Evolutionary conservation across 2,888 invertebrate genomes (phyloP).

Genomic region (Eilema caniola): DNA sequence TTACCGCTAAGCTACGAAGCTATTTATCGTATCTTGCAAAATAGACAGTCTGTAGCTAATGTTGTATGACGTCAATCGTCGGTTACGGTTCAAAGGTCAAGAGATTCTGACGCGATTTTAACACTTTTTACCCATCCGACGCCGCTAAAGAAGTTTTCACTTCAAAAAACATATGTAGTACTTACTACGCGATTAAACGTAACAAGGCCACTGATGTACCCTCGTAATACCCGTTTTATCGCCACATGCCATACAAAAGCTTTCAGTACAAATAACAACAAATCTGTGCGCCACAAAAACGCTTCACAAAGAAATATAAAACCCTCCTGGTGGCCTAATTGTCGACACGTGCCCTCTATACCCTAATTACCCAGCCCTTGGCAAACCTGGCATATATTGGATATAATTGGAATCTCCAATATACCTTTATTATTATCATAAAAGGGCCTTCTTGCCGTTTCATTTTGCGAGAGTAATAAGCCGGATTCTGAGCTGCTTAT

Average conservation of each 20-base stretch:
- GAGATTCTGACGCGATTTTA: too few relatives aligned
- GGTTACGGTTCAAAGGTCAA: too few relatives aligned
- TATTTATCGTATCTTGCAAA: too few relatives aligned
- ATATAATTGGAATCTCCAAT: background rate
- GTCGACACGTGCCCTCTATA: slow-evolving; percentile 8
- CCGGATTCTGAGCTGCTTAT: background rate
- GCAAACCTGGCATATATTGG: slow-evolving; percentile 5
- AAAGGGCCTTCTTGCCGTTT: background rate
- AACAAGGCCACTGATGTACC: background rate
- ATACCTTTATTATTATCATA: background rate
- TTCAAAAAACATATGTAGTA: background rate
- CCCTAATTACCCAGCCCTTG: slow-evolving; percentile 9
- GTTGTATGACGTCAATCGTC: too few relatives aligned
- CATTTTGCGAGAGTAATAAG: background rate
- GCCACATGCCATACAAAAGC: background rate
- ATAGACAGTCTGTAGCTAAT: too few relatives aligned
- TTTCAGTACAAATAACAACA: slow-evolving; percentile 6
- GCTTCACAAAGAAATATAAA: slow-evolving; percentile 7
- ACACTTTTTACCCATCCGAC: too few relatives aligned
- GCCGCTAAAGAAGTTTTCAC: background rate
- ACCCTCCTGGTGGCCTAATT: slow-evolving; percentile 2
- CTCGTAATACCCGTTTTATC: background rate
- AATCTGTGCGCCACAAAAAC: slow-evolving; percentile 3
- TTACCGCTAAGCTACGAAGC: too few relatives aligned
- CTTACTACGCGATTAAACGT: background rate